phyloP scores from a whole-genome alignment of 2,797 vertebrate genomes.

The Intellagama lesueurii region DNA sequence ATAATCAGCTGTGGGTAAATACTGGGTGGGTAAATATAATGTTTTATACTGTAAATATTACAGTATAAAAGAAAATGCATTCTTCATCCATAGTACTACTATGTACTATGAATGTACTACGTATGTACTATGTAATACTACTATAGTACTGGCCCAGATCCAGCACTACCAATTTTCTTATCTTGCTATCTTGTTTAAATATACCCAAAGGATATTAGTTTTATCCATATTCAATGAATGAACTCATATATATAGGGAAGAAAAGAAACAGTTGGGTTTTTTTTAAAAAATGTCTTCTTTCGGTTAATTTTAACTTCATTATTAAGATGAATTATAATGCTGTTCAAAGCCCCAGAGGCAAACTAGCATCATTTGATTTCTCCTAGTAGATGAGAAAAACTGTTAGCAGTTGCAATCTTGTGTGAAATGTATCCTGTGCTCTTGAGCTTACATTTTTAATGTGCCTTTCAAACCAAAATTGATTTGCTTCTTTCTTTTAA shows the following conservation, averaged over 20 bases:
- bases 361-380: conserved; percentile 75
- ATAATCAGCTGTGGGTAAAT: background rate
- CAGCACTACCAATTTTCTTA: background rate
- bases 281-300: conserved; percentile 52
- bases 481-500: conserved; percentile 72
- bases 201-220: conserved; percentile 41
- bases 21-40: too few species aligned
- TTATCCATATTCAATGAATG: conserved; percentile 60
- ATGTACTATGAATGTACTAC: background rate
- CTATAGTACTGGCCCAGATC: conserved; percentile 4
- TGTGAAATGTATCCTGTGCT: conserved; percentile 71
- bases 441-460: conserved; percentile 77
- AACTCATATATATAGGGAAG: conserved; percentile 35
- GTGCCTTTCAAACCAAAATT: conserved; percentile 71
- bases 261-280: background rate
- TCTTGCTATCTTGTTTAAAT: conserved; percentile 42
- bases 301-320: conserved; percentile 79
- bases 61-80: background rate
- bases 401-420: conserved; percentile 68
- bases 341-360: conserved; percentile 72
- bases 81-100: background rate
- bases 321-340: conserved; percentile 77
- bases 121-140: background rate
- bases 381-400: conserved; percentile 67
- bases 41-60: background rate